phyloP scores from a whole-genome alignment of 2,888 invertebrate species.

The Drosophila melanosoma region DNA sequence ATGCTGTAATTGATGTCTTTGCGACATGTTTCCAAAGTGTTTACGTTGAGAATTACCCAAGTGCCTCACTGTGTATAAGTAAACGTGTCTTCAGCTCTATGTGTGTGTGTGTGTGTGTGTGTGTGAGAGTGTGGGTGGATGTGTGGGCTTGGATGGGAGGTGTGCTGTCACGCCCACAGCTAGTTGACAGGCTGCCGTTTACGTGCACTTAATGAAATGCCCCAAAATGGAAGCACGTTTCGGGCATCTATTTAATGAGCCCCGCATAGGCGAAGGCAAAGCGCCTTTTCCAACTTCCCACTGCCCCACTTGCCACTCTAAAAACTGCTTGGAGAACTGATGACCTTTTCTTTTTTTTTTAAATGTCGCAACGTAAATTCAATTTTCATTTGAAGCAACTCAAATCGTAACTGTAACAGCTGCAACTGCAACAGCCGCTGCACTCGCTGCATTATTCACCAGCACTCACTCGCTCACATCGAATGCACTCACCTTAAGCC shows the following conservation, averaged over 20 bases:
- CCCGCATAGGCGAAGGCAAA: slow-evolving; percentile 46
- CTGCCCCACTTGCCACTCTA: not conserved
- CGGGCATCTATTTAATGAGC: slow-evolving; percentile 81
- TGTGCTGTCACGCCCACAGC: slow-evolving; percentile 61
- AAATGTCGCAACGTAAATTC: slow-evolving; percentile 76
- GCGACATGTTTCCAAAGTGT: slow-evolving; percentile 83
- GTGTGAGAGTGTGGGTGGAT: slow-evolving; percentile 6
- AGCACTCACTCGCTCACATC: slow-evolving; percentile 68
- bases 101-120: slow-evolving; percentile 15
- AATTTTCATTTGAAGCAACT: slow-evolving; percentile 63
- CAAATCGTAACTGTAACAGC: slow-evolving; percentile 20
- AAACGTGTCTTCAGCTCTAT: slow-evolving; percentile 14
- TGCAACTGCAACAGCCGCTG: slow-evolving; percentile 19
- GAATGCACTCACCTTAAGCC: slow-evolving; percentile 40
- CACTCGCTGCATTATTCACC: slow-evolving; percentile 74
- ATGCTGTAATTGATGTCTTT: slow-evolving; percentile 84
- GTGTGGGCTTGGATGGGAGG: not conserved
- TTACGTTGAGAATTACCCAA: slow-evolving; percentile 79
- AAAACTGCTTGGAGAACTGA: slow-evolving; percentile 34
- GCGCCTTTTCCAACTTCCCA: slow-evolving; percentile 19
- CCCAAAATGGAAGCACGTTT: slow-evolving; percentile 79
- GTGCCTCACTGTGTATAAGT: slow-evolving; percentile 54
- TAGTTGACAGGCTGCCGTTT: slow-evolving; percentile 75
- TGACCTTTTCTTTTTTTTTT: slow-evolving; percentile 44
- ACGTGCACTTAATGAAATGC: slow-evolving; percentile 81